These are phyloP conservation scores for Paedocypris micromegethes DNA, from an alignment of 2,797 vertebrate species.

Conservation along the genomic window DNA sequence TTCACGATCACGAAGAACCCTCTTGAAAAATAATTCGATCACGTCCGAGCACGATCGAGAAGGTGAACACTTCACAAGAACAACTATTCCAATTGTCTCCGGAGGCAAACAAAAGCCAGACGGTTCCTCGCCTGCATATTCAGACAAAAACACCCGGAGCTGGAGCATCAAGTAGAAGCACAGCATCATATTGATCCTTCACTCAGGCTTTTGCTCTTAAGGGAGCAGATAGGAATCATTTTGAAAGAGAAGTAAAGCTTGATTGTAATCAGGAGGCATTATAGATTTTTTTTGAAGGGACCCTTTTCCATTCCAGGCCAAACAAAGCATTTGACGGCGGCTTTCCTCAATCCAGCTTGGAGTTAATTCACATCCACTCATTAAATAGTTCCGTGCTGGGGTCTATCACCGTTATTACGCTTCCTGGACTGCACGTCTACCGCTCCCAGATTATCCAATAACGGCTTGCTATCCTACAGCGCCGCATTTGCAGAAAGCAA, in stretches of 20 bases:
- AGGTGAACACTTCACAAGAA: constrained; percentile 21
- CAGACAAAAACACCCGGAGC: constrained; percentile 22
- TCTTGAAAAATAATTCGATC: constrained; percentile 28
- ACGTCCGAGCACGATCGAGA: constrained; percentile 25
- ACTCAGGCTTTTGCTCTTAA: constrained; percentile 42
- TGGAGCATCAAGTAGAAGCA: constrained; percentile 41
- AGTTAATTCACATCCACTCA: constrained; percentile 44
- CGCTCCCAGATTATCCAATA: constrained; percentile 39
- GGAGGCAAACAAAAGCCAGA: constrained; percentile 23
- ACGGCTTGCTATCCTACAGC: constrained; percentile 40
- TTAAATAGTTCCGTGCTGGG: constrained; percentile 30
- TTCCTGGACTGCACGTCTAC: constrained; percentile 24
- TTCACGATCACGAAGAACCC: constrained; percentile 20
- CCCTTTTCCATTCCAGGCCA: constrained; percentile 36
- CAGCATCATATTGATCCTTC: constrained; percentile 47
- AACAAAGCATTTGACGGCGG: constrained; percentile 43
- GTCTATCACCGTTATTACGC: constrained; percentile 44
- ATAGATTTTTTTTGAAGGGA: constrained; percentile 43
- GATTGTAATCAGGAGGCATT: constrained; percentile 53
- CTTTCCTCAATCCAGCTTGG: constrained; percentile 8
- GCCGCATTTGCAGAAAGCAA: constrained; percentile 47
- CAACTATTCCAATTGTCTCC: constrained; percentile 10
- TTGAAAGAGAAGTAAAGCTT: constrained; percentile 48
- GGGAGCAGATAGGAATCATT: constrained; percentile 51
- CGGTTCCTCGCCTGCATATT: constrained; percentile 15